Evolutionary conservation across 2,113 vertebrate species (phyloP).

Genomic region (Falcunculus frontatus): DNA sequence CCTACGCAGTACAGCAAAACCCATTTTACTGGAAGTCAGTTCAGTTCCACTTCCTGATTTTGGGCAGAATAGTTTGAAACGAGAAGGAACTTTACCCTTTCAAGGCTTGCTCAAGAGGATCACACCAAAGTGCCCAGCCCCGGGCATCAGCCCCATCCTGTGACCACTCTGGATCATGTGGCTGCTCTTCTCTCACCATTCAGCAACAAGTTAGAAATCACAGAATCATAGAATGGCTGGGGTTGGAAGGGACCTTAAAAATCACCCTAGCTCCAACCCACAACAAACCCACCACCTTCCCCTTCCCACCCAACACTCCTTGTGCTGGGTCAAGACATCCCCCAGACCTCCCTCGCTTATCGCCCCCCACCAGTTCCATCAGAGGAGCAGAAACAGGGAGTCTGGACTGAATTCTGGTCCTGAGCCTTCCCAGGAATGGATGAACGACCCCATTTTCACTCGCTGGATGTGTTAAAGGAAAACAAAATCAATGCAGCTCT

Average conservation of each 20-base stretch:
- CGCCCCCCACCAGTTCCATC: not conserved
- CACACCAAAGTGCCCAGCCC: rapidly evolving
- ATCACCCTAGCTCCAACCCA: not conserved
- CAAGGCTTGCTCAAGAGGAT: not conserved
- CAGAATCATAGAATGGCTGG: not conserved
- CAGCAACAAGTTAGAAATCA: not conserved
- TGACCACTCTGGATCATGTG: not conserved
- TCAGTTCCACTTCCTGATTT: not conserved
- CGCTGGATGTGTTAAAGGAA: not conserved
- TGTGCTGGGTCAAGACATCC: rapidly evolving
- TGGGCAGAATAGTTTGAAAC: not conserved
- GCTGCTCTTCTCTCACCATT: not conserved
- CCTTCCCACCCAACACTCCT: not conserved
- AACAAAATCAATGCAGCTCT: not conserved
- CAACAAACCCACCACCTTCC: rapidly evolving
- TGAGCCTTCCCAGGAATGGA: not conserved
- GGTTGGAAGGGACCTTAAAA: not conserved
- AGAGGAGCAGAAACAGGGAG: not conserved
- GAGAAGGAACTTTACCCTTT: not conserved
- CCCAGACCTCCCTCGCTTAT: not conserved
- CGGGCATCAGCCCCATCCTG: not conserved
- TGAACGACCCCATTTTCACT: not conserved
- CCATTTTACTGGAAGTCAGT: not conserved
- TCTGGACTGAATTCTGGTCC: not conserved
- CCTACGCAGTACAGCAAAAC: rapidly evolving